phyloP scores from a whole-genome alignment of 35 echinoderm and acorn worm species.

The Stichopus chloronotus region DNA sequence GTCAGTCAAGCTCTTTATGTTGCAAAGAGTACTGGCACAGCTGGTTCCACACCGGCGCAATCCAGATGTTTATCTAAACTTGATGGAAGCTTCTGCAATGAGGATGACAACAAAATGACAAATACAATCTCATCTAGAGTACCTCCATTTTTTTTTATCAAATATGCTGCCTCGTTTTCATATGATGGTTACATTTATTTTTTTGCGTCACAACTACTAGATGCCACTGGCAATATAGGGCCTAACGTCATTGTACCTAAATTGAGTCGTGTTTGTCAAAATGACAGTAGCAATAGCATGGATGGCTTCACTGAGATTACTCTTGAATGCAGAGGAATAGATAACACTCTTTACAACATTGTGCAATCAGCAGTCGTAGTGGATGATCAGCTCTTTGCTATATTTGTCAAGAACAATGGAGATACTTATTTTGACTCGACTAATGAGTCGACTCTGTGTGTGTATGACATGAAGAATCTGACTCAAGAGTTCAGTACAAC shows the following conservation, averaged over 20 bases:
- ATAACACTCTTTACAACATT: neutral
- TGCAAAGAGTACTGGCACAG: too few species aligned
- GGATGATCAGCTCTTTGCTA: neutral
- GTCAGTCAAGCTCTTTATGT: too few species aligned
- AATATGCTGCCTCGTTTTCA: too few species aligned
- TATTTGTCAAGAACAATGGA: neutral
- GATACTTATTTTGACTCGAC: neutral
- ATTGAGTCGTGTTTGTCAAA: slow-evolving; percentile 11
- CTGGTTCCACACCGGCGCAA: too few species aligned
- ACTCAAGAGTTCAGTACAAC: neutral
- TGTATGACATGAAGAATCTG: slow-evolving; percentile 6
- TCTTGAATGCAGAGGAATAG: neutral
- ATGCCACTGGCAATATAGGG: too few species aligned
- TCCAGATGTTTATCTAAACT: too few species aligned
- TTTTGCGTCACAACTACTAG: too few species aligned
- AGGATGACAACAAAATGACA: too few species aligned
- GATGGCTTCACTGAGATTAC: neutral
- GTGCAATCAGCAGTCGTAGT: neutral
- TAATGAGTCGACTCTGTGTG: neutral
- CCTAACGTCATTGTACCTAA: neutral
- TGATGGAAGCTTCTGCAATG: too few species aligned
- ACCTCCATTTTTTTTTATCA: too few species aligned
- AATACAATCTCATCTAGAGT: too few species aligned
- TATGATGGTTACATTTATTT: too few species aligned
- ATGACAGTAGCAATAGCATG: neutral